These are phyloP conservation scores for Pteromalus puparum DNA, from an alignment of 1,140 invertebrate species.

Conservation along the genomic window DNA sequence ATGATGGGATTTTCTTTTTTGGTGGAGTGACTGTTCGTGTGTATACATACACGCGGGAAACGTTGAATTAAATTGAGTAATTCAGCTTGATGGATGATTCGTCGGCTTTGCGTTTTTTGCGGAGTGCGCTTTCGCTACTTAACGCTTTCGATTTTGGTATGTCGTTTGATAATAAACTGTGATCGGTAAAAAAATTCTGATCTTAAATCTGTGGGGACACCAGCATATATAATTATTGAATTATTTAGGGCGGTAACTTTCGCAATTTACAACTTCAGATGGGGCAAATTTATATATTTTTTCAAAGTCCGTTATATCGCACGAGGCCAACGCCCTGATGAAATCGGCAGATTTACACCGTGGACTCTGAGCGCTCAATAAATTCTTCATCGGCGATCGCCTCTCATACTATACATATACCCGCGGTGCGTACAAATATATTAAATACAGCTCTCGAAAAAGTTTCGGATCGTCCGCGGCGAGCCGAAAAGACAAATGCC, in stretches of 20 bases:
- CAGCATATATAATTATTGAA: too few relatives aligned
- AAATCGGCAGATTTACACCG: neutral
- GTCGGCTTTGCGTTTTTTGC: neutral
- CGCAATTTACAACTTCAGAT: neutral
- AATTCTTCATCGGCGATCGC: neutral
- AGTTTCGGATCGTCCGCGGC: neutral
- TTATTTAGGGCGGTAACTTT: neutral
- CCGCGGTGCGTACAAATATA: too few relatives aligned
- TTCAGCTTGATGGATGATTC: neutral
- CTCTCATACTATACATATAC: neutral
- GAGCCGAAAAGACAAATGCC: conserved; percentile 1
- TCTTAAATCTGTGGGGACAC: too few relatives aligned
- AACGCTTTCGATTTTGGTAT: neutral
- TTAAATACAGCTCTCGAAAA: neutral
- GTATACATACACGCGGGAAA: neutral
- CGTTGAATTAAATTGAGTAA: conserved; percentile 1
- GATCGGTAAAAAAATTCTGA: too few relatives aligned
- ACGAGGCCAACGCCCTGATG: neutral
- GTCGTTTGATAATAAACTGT: neutral
- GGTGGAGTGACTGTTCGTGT: too few relatives aligned
- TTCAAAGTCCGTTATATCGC: neutral
- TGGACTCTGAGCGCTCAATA: neutral
- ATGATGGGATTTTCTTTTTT: too few relatives aligned
- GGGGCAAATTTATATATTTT: neutral
- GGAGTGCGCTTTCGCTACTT: neutral